Base-by-base conservation (phyloP, 2,888 invertebrate genomes). In the Heliconius charithonia region DNA sequence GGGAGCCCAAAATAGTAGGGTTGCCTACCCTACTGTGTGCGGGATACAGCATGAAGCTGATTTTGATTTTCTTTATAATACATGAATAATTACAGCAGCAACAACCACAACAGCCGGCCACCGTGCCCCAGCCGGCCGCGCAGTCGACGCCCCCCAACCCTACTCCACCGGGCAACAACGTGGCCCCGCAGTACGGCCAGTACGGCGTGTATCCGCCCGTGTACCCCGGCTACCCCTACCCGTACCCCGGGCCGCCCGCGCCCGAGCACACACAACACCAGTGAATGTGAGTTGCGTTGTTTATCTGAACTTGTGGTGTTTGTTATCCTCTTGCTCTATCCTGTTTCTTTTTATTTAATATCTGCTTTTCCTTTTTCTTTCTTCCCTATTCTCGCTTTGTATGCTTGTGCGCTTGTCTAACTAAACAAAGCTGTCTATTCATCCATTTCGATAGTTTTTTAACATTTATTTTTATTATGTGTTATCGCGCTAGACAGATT, bases 131-230 rank as follows among this genome's bases (percentile, higher is more conserved):
- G 76, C 83, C 86, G 76, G 77, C 83, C 56, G 83, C 82, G 32
- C 82, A 83, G 29, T 80, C 83, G 63, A 84, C 85, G 59, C 81
- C 85, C 32, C 83, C 85, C 16, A 81, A 81, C 79, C 84, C 84
- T 13, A 80, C 82, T 27, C 81, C 82, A 71, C 82, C 83, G 75
- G 77, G 79, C 77, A 80, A 79, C 80, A 77, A 83, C 83, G 82
- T 82, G 37, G 73, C 84, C 82, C 83, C 79, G 85, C 87, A 84
- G 89, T 90, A 89, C 87, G 86, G 85, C 80, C 87, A 90, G 89
- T 92, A 93, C 90, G 88, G 89, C 77, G 87, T 91, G 86, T 94
- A 94, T 89, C 89, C 87, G 82, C 88, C 88, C 82, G 88, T 92
- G 82, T 92, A 92, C 89, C 91, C 89, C 80, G 90, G 86, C 32